A percentile compares a stretch with the other conserved stretches of the same genome.
These are phyloP conservation scores for Fulmarus glacialis DNA, from an alignment of 2,113 vertebrate genomes.

Conservation along the genomic window DNA sequence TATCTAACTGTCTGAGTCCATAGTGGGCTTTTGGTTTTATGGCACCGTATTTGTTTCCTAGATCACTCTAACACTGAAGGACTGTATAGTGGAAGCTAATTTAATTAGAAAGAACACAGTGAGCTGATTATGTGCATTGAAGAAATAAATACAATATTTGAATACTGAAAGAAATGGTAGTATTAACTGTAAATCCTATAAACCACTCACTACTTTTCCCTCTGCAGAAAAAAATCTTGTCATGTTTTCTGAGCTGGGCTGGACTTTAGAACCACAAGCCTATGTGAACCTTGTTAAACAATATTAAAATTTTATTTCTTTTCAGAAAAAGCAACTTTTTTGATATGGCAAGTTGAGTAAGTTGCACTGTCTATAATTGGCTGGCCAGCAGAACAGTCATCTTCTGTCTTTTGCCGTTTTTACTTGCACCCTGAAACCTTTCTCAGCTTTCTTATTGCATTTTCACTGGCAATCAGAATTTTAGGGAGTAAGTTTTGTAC, in stretches of 20 bases:
- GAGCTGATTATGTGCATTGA: background rate
- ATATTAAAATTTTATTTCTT: background rate
- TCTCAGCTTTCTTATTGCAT: background rate
- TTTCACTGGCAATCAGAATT: background rate
- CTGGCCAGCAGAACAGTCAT: background rate
- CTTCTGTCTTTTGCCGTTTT: conserved; percentile 11
- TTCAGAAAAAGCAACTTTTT: background rate
- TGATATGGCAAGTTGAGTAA: background rate
- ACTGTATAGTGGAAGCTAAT: background rate
- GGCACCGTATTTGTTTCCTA: background rate
- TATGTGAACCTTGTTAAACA: background rate
- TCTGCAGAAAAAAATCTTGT: background rate
- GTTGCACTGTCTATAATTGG: background rate
- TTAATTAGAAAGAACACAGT: conserved; percentile 1
- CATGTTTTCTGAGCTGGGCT: background rate
- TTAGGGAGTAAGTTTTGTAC: background rate
- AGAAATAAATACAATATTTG: background rate
- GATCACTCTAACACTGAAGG: background rate
- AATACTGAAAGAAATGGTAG: background rate
- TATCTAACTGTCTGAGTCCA: background rate
- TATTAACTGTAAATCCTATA: background rate
- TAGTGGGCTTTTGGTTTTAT: background rate
- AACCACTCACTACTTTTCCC: background rate
- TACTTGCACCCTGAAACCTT: background rate
- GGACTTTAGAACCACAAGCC: background rate